These are phyloP conservation scores for Taurulus bubalis DNA, from an alignment of 2,113 vertebrate species.

Conservation along the genomic window DNA sequence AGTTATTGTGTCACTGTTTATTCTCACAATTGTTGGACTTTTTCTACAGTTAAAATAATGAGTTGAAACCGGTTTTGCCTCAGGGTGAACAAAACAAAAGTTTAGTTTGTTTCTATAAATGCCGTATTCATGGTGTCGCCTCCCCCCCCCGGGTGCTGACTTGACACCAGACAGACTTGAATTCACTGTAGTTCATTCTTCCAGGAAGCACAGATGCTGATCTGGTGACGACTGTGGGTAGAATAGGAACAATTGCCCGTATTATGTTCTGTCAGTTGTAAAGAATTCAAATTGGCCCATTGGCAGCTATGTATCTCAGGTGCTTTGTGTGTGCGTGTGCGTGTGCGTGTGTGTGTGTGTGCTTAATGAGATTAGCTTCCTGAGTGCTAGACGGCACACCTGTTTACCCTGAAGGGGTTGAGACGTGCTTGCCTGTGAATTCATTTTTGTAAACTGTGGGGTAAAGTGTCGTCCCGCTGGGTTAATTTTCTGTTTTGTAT, in stretches of 20 bases:
- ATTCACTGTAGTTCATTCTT: conserved; percentile 36
- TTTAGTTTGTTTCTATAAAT: not conserved
- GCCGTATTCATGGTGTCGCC: conserved; percentile 5
- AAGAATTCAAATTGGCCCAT: conserved; percentile 53
- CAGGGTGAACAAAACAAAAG: conserved; percentile 10
- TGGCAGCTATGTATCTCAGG: conserved; percentile 76
- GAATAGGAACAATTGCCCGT: conserved; percentile 43
- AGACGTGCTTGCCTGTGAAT: conserved; percentile 53
- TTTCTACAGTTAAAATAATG: conserved; percentile 35
- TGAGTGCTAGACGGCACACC: conserved; percentile 55
- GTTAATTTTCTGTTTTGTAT: conserved; percentile 53
- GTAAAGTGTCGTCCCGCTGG: conserved; percentile 21
- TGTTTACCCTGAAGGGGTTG: conserved; percentile 55
- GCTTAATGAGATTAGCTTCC: conserved; percentile 58
- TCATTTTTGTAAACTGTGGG: conserved; percentile 70
- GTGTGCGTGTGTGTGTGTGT: conserved; percentile 27
- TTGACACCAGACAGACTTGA: conserved; percentile 31
- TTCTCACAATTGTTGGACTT: conserved; percentile 17
- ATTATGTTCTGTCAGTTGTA: conserved; percentile 47
- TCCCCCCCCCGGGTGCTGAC: conserved; percentile 29
- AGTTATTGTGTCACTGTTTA: conserved; percentile 1
- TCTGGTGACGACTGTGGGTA: conserved; percentile 43
- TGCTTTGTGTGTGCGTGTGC: conserved; percentile 51
- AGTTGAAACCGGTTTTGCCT: conserved; percentile 43
- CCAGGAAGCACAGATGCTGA: conserved; percentile 35